Evolutionary conservation across 2,113 vertebrate genomes (phyloP), one percentile per base, ranked within the genome.

Genomic region (Burhinus bistriatus): DNA sequence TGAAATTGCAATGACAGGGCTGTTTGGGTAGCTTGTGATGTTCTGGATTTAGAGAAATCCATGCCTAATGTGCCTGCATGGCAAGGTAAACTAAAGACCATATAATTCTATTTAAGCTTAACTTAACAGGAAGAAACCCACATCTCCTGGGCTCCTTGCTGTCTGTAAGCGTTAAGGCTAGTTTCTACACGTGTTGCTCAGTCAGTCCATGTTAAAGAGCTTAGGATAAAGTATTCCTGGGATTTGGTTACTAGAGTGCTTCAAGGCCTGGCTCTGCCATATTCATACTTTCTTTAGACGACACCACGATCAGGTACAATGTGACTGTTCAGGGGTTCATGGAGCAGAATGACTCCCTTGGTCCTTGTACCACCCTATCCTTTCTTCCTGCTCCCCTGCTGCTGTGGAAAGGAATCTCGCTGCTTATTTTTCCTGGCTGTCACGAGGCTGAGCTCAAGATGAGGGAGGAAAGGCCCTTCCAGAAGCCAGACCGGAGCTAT

Each of bases 1-100:
- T 96, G 95, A 97, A 97, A 97, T 97, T 68, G 89, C 95, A 94
- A 96, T 97, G 95, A 96, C 92, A 95, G 66, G 91, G 95, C 54
- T 96, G 89, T 95, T 97, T 94, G 91, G 87, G 47, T 82, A 71
- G 76, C 95, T 93, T 95, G 65, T 95, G 95, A 96, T 97, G 97
- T 87, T 95, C 89, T 81, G 65, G 87, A 79, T 96, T 93, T 93
- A 94, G 76, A 96, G 92, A 92, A 95, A 97, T 90, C 95, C 93
- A 84, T 95, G 82, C 76, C 95, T 97, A 95, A 97, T 95, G 29
- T 91, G 84, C 75, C 82, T 94, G 87, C 68, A 78, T 70, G 79
- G 91, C 57, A 96, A 97, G 92, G 96, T 95, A 97, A 91, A 97
- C 96, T 90, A 95, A 97, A 97, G 90, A 95, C 84, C 90, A 66